A percentile compares a stretch with the other conserved stretches of the same genome.
Conservation (phyloP, 2,888 invertebrate species). For the Vannuccia rotundouncinata region DNA sequence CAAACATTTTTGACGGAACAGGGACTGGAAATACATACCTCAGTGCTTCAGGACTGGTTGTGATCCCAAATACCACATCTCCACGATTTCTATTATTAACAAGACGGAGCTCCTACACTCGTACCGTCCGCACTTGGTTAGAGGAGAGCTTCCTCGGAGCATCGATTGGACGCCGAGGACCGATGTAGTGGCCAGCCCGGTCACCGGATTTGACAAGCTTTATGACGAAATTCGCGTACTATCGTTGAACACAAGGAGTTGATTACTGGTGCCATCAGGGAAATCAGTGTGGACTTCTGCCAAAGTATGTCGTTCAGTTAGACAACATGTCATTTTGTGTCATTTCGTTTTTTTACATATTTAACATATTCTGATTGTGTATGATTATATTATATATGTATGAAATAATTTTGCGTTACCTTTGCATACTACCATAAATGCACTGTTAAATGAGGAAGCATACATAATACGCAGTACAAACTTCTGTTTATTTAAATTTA, state of each 20-base stretch:
- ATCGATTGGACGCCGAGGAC: neutral
- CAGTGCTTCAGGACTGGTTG: neutral
- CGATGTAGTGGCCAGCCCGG: neutral
- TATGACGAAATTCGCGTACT: neutral
- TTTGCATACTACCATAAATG: too few relatives aligned
- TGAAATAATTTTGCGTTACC: neutral
- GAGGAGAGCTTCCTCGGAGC: constrained; percentile 21
- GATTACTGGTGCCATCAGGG: neutral
- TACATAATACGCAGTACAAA: too few relatives aligned
- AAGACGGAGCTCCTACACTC: neutral
- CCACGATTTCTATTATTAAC: neutral
- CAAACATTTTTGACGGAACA: neutral
- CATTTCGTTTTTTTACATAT: neutral
- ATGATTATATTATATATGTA: neutral
- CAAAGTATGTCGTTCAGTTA: neutral
- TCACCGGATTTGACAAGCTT: neutral
- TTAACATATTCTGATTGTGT: neutral
- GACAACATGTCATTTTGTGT: neutral
- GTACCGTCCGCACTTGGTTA: neutral
- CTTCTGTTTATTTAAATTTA: too few relatives aligned
- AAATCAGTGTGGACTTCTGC: too few relatives aligned
- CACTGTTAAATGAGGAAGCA: too few relatives aligned
- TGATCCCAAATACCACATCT: too few relatives aligned
- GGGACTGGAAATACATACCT: neutral
- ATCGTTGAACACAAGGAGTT: neutral